Evolutionary conservation across 2,113 vertebrate genomes (phyloP), one percentile per base, ranked within the genome.

Genomic region (Solea senegalensis): DNA sequence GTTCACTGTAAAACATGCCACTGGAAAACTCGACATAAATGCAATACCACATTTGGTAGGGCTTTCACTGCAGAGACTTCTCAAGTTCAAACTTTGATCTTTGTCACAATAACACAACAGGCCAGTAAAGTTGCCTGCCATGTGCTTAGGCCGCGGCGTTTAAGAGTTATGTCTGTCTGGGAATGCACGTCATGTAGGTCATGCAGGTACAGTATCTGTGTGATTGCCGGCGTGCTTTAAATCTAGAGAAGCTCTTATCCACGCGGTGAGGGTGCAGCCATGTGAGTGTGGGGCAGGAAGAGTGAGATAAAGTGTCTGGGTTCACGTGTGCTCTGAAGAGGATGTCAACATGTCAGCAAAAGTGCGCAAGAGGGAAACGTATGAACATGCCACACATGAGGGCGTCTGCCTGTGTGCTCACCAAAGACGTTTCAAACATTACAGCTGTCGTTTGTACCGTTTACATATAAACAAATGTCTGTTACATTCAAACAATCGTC

Each of bases 11-110:
- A 87, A 87, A 82, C 76, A 77, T 58, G 63, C 70, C 51, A 65
- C 60, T 72, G 76, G 71, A 85, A 61, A 84, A 78, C 66, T 57
- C 80, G 12, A 56, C 75, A 16, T 83, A 73, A 73, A 83, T 51
- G 55, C 81, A 80, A 79, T 76, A 46, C 60, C 83, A 84, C 70
- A 60, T 87, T 80, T 65, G 16, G 74, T 66, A 59, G 28, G 39
- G 56, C 70, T 80, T 75, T 82, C 69, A 66, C 78, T 69, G 71
- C 61, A 55, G 81, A 78, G 74, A 83, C 83, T 74, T 82, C 88
- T 79, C 85, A 86, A 89, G 86, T 85, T 86, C 79, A 83, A 88
- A 84, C 91, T 92, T 91, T 93, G 91, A 92, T 91, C 90, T 88
- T 43, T 69, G 80, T 76, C 72, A 86, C 82, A 81, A 86, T 89